Conservation (phyloP, 1,140 invertebrate genomes). For the Drosophila chauvacae region DNA sequence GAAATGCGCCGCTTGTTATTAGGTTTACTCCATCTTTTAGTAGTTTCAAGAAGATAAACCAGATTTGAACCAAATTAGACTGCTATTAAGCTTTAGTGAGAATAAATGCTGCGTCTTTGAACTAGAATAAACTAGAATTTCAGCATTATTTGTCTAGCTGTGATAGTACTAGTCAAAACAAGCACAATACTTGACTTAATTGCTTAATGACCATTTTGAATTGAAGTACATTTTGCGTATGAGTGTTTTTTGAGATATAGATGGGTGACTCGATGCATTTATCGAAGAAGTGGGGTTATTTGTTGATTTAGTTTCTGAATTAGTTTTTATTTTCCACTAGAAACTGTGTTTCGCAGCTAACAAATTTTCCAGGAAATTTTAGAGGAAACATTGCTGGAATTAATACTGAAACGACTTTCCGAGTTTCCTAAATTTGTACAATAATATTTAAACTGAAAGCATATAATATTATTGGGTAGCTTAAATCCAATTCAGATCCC, state of each 20-base stretch:
- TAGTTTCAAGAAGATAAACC: not conserved
- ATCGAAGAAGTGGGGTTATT: not conserved
- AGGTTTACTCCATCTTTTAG: not conserved
- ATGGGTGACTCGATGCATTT: not conserved
- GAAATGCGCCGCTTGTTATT: too few species aligned
- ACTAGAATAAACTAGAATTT: not conserved
- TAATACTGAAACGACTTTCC: too few species aligned
- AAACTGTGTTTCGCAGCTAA: too few species aligned
- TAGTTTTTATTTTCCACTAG: too few species aligned
- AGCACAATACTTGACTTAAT: not conserved
- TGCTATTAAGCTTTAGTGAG: not conserved
- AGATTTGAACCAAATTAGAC: not conserved
- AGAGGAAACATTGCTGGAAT: too few species aligned
- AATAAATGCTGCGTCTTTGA: not conserved
- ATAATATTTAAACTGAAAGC: too few species aligned
- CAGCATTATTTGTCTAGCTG: not conserved
- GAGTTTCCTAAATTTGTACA: not conserved
- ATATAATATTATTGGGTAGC: not conserved
- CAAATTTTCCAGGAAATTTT: too few species aligned
- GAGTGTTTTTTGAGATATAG: not conserved
- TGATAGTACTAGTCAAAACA: not conserved
- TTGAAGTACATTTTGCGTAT: not conserved
- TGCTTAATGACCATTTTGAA: not conserved
- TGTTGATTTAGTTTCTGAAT: not conserved
- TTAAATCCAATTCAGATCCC: not conserved